Conservation (phyloP, 2,113 vertebrate species). For the Orientallactaga bullata region DNA sequence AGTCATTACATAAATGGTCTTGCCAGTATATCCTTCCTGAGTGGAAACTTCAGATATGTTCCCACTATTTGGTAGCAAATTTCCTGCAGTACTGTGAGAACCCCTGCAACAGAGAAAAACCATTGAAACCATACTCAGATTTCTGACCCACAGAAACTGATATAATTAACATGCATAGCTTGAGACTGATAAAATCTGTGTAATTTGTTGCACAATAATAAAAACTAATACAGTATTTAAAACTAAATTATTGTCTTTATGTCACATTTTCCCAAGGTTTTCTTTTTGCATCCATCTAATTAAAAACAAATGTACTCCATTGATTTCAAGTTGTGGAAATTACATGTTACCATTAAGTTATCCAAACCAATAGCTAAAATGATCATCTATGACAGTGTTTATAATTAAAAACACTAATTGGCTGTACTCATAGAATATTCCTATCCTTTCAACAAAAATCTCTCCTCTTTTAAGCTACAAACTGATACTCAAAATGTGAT, state of each 20-base stretch:
- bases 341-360: slow-evolving; percentile 65
- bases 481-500: slow-evolving; percentile 64
- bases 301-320: slow-evolving; percentile 65
- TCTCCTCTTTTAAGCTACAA: slow-evolving; percentile 40
- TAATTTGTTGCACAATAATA: slow-evolving; percentile 55
- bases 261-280: slow-evolving; percentile 55
- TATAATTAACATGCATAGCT: neutral
- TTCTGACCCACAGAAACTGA: neutral
- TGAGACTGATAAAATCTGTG: slow-evolving; percentile 16
- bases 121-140: neutral
- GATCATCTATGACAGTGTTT: slow-evolving; percentile 60
- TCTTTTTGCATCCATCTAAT: slow-evolving; percentile 69
- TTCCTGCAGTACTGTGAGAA: neutral
- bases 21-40: neutral
- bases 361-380: slow-evolving; percentile 65
- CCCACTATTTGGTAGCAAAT: neutral
- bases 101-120: neutral
- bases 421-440: slow-evolving; percentile 49
- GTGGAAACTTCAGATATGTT: neutral
- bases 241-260: slow-evolving; percentile 67
- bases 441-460: slow-evolving; percentile 26
- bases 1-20: neutral
- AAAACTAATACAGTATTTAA: slow-evolving; percentile 45
- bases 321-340: slow-evolving; percentile 73
- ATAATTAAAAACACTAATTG: slow-evolving; percentile 66